Percentiles rank a stretch among this genome's conserved stretches.
These are phyloP conservation scores for Oophaga pumilio DNA, from an alignment of 2,113 vertebrate genomes.

Conservation along the genomic window DNA sequence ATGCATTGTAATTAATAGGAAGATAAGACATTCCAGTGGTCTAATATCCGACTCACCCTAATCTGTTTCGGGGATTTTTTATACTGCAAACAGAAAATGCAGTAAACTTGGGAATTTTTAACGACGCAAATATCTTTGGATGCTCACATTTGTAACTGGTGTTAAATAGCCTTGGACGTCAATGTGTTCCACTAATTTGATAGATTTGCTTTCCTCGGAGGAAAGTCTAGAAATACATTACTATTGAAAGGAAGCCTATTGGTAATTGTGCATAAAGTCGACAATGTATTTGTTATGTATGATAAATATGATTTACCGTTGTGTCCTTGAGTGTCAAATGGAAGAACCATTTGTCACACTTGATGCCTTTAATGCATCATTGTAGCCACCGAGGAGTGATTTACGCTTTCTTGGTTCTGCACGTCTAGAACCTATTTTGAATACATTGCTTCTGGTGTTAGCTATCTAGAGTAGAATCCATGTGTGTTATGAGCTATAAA, in stretches of 20 bases:
- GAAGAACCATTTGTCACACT: conserved; percentile 38
- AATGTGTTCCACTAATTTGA: conserved; percentile 24
- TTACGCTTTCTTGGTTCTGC: conserved; percentile 13
- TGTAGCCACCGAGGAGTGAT: conserved; percentile 8
- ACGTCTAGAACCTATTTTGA: not conserved
- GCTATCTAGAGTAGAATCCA: not conserved
- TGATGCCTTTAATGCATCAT: conserved; percentile 45
- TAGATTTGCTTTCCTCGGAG: not conserved
- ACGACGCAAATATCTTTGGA: not conserved
- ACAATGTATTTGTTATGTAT: conserved; percentile 27
- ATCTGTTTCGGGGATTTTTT: not conserved
- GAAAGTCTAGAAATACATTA: not conserved
- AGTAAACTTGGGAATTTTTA: not conserved
- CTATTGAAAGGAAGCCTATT: not conserved
- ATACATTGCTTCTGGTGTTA: not conserved
- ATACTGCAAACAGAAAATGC: not conserved
- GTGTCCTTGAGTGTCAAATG: conserved; percentile 51
- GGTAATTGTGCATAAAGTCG: not conserved
- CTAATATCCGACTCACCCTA: conserved; percentile 35
- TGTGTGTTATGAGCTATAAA: not conserved
- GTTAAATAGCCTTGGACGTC: not conserved
- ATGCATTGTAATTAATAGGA: conserved; percentile 64
- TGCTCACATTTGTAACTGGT: not conserved
- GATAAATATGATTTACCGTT: conserved; percentile 45
- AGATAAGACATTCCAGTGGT: conserved; percentile 47